These are phyloP conservation scores for Grantiella picta DNA, from an alignment of 2,113 vertebrate genomes.

Conservation along the genomic window DNA sequence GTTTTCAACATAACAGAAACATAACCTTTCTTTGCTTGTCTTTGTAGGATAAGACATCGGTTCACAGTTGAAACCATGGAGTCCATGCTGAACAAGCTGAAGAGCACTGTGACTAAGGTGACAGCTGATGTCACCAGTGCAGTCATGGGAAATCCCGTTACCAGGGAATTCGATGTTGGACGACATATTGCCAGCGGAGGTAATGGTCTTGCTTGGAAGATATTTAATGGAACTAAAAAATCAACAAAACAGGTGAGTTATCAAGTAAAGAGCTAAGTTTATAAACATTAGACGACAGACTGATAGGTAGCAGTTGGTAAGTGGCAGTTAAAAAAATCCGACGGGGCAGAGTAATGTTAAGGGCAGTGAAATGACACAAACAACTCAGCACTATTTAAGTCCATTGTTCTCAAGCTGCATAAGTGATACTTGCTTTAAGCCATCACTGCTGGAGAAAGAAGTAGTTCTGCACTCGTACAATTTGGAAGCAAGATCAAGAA, in stretches of 20 bases:
- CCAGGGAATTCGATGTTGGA: constrained; percentile 95
- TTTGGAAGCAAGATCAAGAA: neutral
- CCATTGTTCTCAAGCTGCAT: neutral
- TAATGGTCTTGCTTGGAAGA: constrained; percentile 93
- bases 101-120: constrained; percentile 97
- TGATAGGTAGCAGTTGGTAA: neutral
- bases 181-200: constrained; percentile 95
- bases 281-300: neutral
- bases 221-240: constrained; percentile 97
- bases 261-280: neutral
- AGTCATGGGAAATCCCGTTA: constrained; percentile 98
- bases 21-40: neutral
- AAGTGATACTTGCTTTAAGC: neutral
- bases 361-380: neutral
- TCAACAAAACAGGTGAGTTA: constrained; percentile 94
- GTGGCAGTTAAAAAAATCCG: neutral
- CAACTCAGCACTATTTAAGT: neutral
- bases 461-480: neutral
- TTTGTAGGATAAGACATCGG: constrained; percentile 36
- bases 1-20: neutral
- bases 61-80: constrained; percentile 81
- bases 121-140: constrained; percentile 97
- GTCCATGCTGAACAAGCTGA: constrained; percentile 97
- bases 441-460: neutral
- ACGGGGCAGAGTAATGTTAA: neutral